phyloP scores from a whole-genome alignment of 2,113 vertebrate genomes.

The Narcine bancroftii region DNA sequence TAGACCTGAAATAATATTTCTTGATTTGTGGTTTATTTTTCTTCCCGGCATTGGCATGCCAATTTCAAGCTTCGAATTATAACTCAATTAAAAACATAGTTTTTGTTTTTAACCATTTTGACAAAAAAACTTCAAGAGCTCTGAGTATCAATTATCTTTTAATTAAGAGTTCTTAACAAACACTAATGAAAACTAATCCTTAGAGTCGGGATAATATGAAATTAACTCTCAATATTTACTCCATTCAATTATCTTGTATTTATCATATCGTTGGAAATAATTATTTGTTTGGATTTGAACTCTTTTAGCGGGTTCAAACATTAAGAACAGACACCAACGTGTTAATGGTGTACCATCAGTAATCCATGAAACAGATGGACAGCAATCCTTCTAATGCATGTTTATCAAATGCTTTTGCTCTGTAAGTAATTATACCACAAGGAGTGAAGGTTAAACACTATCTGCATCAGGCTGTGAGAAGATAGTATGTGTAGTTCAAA shows the following conservation, averaged over 20 bases:
- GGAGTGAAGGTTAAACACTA: background rate
- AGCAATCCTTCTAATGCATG: constrained; percentile 21
- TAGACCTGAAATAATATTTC: background rate
- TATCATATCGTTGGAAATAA: background rate
- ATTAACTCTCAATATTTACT: background rate
- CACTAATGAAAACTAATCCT: background rate
- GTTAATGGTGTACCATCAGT: constrained; percentile 14
- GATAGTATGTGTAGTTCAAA: background rate
- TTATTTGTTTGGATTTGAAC: background rate
- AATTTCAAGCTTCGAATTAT: background rate
- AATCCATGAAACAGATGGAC: constrained; percentile 34
- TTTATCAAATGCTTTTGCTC: background rate
- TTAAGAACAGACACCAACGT: background rate
- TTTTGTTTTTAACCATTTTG: background rate
- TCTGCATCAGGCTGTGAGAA: background rate
- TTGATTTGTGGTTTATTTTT: background rate
- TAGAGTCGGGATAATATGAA: background rate
- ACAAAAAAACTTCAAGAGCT: background rate
- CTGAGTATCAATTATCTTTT: background rate
- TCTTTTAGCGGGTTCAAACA: background rate
- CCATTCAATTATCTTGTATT: too few relatives aligned
- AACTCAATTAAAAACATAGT: background rate
- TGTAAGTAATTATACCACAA: constrained; percentile 35
- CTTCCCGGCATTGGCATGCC: background rate
- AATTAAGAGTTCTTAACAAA: background rate